Evolutionary conservation across 2,113 vertebrate species (phyloP).

Genomic region (Charadrius vociferus): DNA sequence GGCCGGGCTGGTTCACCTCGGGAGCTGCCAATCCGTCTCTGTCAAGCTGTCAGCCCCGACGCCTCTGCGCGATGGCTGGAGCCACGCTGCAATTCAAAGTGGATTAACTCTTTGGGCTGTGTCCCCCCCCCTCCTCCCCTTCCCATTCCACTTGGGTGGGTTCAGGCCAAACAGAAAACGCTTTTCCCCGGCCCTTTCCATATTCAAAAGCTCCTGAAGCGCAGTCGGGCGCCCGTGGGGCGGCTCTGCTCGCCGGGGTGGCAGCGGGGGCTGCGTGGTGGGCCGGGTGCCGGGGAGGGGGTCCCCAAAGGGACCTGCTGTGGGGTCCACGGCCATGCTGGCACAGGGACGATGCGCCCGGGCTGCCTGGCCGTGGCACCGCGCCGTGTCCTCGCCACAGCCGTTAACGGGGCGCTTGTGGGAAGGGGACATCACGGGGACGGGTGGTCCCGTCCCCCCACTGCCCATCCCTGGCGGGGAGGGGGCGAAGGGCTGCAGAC

Average conservation of each 20-base stretch:
- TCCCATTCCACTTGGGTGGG: constrained; percentile 66
- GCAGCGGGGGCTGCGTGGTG: accelerated
- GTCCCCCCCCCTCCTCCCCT: not conserved
- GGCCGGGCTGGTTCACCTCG: constrained; percentile 49
- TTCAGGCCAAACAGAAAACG: constrained; percentile 32
- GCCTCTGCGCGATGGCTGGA: not conserved
- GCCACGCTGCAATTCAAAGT: constrained; percentile 57
- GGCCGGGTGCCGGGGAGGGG: not conserved
- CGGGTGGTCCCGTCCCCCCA: not conserved
- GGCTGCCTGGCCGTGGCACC: not conserved
- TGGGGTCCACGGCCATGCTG: not conserved
- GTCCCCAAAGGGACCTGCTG: not conserved
- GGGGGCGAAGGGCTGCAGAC: not conserved
- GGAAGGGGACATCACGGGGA: not conserved
- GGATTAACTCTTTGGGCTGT: constrained; percentile 63
- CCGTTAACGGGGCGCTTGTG: accelerated
- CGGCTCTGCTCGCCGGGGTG: not conserved
- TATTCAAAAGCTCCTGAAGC: constrained; percentile 24
- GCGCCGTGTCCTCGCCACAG: accelerated
- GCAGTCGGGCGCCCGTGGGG: not conserved
- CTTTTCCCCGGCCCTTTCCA: constrained; percentile 37
- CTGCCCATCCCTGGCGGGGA: not conserved
- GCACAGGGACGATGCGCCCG: not conserved
- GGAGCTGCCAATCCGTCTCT: constrained; percentile 66
- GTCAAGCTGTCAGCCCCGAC: constrained; percentile 51